Evolutionary conservation across 92 coral and sea anemone species (phyloP).

Genomic region (Virgularia gustaviana): DNA sequence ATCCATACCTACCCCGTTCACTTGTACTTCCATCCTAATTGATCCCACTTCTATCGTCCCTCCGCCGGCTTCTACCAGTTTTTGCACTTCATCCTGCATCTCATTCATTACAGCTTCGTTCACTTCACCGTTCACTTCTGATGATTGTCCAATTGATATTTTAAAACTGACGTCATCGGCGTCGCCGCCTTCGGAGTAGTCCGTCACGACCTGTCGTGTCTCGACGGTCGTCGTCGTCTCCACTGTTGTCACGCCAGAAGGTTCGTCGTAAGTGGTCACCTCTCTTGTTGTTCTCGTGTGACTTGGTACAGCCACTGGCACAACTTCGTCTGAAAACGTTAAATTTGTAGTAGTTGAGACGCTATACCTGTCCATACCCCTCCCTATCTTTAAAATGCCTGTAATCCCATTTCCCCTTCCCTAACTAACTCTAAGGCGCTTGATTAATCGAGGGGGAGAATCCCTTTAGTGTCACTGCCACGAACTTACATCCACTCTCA

Average conservation of each 20-base stretch:
- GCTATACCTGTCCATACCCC: too few relatives aligned
- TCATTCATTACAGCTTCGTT: neutral
- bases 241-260: neutral
- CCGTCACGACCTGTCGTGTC: neutral
- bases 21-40: neutral
- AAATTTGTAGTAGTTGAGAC: neutral
- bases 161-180: constrained; percentile 6
- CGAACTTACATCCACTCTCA: too few relatives aligned
- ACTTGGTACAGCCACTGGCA: neutral
- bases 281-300: constrained; percentile 7
- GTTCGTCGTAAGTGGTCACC: constrained; percentile 11
- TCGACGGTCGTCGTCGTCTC: neutral
- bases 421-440: too few relatives aligned
- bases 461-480: too few relatives aligned
- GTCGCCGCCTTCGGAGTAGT: neutral
- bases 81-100: neutral
- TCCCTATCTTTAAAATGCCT: too few relatives aligned
- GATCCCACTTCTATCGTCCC: neutral
- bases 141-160: constrained; percentile 4
- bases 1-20: neutral
- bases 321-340: constrained; percentile 11
- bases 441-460: too few relatives aligned
- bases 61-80: neutral
- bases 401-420: too few relatives aligned
- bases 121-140: neutral